Base-by-base conservation (phyloP, 2,888 invertebrate species). In the Pandemis cinnamomeana region DNA sequence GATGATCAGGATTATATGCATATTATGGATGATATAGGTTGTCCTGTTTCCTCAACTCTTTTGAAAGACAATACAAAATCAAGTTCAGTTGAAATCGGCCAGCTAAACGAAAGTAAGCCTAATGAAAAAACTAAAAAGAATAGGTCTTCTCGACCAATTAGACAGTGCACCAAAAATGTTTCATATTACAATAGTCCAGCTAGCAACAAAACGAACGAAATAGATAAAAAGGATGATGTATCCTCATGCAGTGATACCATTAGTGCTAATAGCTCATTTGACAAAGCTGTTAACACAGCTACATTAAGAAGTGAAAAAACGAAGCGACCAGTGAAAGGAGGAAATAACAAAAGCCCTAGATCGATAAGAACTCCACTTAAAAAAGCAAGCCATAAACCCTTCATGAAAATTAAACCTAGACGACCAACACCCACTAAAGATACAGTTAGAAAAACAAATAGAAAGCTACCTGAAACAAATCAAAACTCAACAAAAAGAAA, bases 1-100 rank as follows among this genome's bases (percentile, higher is more conserved):
- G 96, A 96, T 81, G 95, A 96, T 80, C 95, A 95, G 72, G 95
- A 95, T 80, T 92, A 89, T 76, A 76, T 89, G 69, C 87, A 85
- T 48, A 79, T 86, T 8, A 83, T 86, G 27, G 92, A 92, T 71
- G 81, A 83, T 77, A 77, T 89, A 67, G 85, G 81, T 67, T 87
- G 84, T 79, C 80, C 85, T 48, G 82, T 83, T 11, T 82, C 84
- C 55, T 84, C 83, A n/a, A 81, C 84, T 48, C 69, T 85, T 83
- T 75, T 81, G 80, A 77, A 83, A 80, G 74, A 75, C 69, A 64
- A 78, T 48, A n/a, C 78, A 7, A 73, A 70, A 13, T 79, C 79
- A 66, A 75, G 80, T 15, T 78, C 77, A 66, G 83, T 83, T 72
- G 77, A 76, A 46, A 76, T 67, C 48, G 76, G 79, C 67, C 77